Evolutionary conservation across 1,140 invertebrate species (phyloP), one percentile per base, ranked within the genome.

Genomic region (Atta colombica): DNA sequence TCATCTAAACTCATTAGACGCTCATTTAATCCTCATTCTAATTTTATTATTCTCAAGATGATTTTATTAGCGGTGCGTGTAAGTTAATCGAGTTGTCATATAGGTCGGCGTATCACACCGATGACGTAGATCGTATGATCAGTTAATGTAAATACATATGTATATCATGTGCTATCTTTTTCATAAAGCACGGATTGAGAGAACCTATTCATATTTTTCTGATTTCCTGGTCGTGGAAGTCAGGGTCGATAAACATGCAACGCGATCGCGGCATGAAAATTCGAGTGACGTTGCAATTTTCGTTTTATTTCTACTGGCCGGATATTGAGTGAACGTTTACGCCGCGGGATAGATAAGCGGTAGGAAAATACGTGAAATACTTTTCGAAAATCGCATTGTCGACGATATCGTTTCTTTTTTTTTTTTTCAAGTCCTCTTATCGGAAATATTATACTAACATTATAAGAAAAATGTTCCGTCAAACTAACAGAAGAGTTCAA

Each of bases 231-330:
- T 90, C 89, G 75, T 21, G 35, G 65, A 53, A 89, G 85, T 88
- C 88, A 89, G 81, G 80, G 85, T 75, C 88, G 84, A 87, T 77
- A 91, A 86, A 89, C 55, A 75, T 3, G 58, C n/a, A 18, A 66
- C 58, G 31, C 28, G 21, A 82, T 53, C 35, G 16, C 12, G 58
- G 63, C 21, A 80, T 86, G 86, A 49, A 90, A 91, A 90, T 85
- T 89, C 65, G 45, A 51, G 61, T 92, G 90, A 92, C 86, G 81
- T 58, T 63, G 78, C 90, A 87, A n/a, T 87, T 92, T 90, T 80
- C 69, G n/a, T 16, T 60, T 63, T 81, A 28, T 72, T 71, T 72
- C 18, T 45, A 61, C 18, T 4, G 61, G 35, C n/a, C 55, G n/a
- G 18, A 60, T 74, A 71, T 77, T 18, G 45, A 51, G 45, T 18